Evolutionary conservation across 2,797 vertebrate species (phyloP).

Genomic region (Aeoliscus strigatus): DNA sequence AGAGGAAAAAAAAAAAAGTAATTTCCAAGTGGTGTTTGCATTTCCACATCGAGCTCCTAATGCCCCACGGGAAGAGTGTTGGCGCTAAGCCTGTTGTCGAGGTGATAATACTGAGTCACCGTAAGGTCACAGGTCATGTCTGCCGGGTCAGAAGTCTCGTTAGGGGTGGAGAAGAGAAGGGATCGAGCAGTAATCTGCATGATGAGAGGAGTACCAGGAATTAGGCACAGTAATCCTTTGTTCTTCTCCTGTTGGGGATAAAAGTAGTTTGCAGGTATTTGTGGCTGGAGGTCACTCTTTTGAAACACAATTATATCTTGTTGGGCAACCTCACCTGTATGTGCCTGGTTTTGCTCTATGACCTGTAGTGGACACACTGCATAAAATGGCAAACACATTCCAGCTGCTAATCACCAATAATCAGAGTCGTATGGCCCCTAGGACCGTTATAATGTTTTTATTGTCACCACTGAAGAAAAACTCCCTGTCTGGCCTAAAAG

Average conservation of each 20-base stretch:
- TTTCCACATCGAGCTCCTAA: slow-evolving; percentile 46
- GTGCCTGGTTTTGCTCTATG: too few species aligned
- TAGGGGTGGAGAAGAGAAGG: slow-evolving; percentile 45
- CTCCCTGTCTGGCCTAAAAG: too few species aligned
- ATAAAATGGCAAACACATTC: too few species aligned
- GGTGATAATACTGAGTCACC: slow-evolving; percentile 46
- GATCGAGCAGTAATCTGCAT: slow-evolving; percentile 62
- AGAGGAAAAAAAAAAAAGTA: slow-evolving; percentile 46
- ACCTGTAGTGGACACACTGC: too few species aligned
- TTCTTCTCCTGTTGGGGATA: slow-evolving; percentile 35
- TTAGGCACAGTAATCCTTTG: slow-evolving; percentile 54
- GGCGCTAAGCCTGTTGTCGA: slow-evolving; percentile 57
- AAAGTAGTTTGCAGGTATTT: slow-evolving; percentile 41
- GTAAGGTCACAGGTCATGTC: slow-evolving; percentile 43
- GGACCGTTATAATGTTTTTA: too few species aligned
- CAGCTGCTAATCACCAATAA: too few species aligned
- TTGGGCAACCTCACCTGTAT: too few species aligned
- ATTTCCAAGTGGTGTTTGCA: slow-evolving; percentile 55
- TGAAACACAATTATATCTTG: too few species aligned
- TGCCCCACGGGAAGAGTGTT: slow-evolving; percentile 30
- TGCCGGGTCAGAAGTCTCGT: slow-evolving; percentile 47
- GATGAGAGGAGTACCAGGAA: slow-evolving; percentile 60
- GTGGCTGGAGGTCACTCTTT: slow-evolving; percentile 1
- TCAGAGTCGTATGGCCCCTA: too few species aligned
- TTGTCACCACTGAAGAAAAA: too few species aligned